Evolutionary conservation across 2,797 vertebrate species (phyloP).

Genomic region (Sebastes itinus): DNA sequence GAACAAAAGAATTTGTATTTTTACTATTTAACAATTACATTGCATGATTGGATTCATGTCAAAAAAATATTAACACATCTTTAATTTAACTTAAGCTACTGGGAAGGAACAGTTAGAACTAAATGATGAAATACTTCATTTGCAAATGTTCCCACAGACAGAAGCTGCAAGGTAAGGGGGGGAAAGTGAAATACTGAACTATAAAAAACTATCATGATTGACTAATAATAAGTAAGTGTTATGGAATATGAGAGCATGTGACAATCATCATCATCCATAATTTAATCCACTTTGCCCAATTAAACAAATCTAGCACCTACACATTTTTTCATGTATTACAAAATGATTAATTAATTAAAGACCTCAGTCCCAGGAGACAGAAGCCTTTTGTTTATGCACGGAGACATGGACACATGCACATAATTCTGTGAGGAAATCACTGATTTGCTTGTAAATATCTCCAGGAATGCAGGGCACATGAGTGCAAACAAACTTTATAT

Average conservation of each 20-base stretch:
- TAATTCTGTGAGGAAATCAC: background rate
- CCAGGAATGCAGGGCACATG: background rate
- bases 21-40: conserved; percentile 21
- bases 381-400: conserved; percentile 11
- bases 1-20: conserved; percentile 16
- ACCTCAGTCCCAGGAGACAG: background rate
- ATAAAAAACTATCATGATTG: background rate
- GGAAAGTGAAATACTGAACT: background rate
- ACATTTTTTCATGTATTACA: background rate
- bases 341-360: background rate
- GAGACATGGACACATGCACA: conserved; percentile 2
- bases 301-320: background rate
- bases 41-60: conserved; percentile 16
- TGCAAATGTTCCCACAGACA: conserved; percentile 35
- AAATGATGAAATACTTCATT: conserved; percentile 47
- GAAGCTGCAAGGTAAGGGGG: conserved; percentile 7
- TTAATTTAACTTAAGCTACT: conserved; percentile 13
- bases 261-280: background rate
- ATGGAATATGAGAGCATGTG: background rate
- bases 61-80: background rate
- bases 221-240: background rate
- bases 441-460: conserved; percentile 10
- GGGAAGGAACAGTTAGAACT: conserved; percentile 9
- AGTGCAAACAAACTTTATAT: background rate
- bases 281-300: background rate